phyloP scores from a whole-genome alignment of 2,797 vertebrate genomes.

The Sebastes itinus region DNA sequence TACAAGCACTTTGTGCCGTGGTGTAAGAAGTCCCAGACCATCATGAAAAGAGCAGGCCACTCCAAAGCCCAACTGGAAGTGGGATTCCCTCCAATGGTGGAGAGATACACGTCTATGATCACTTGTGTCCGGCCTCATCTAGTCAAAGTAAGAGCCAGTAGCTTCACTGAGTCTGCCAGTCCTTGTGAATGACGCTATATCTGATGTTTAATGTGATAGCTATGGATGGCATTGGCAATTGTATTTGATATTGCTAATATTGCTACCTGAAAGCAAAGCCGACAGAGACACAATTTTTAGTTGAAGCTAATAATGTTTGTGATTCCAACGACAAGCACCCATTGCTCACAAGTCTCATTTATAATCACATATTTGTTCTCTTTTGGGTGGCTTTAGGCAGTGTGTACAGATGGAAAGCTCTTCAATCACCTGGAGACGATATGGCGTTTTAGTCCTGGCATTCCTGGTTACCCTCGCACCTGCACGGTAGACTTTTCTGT shows the following conservation, averaged over 20 bases:
- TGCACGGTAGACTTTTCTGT: conserved; percentile 98
- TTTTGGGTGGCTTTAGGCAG: conserved; percentile 78
- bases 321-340: not conserved
- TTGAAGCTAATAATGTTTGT: not conserved
- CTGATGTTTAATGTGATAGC: not conserved
- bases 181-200: not conserved
- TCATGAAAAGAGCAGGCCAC: conserved; percentile 89
- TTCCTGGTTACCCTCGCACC: conserved; percentile 94
- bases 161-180: not conserved
- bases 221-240: not conserved
- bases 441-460: conserved; percentile 96
- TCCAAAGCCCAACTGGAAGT: conserved; percentile 93
- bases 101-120: conserved; percentile 94
- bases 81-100: conserved; percentile 92
- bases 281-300: not conserved
- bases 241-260: not conserved
- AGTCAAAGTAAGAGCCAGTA: conserved; percentile 87
- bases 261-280: not conserved
- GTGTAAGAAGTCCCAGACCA: conserved; percentile 93
- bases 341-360: not conserved
- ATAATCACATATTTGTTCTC: not conserved
- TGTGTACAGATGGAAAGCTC: conserved; percentile 93
- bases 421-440: conserved; percentile 97
- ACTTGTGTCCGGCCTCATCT: conserved; percentile 92
- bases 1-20: conserved; percentile 95